Conservation (phyloP, 2,797 vertebrate genomes). For the Enoplosus armatus region DNA sequence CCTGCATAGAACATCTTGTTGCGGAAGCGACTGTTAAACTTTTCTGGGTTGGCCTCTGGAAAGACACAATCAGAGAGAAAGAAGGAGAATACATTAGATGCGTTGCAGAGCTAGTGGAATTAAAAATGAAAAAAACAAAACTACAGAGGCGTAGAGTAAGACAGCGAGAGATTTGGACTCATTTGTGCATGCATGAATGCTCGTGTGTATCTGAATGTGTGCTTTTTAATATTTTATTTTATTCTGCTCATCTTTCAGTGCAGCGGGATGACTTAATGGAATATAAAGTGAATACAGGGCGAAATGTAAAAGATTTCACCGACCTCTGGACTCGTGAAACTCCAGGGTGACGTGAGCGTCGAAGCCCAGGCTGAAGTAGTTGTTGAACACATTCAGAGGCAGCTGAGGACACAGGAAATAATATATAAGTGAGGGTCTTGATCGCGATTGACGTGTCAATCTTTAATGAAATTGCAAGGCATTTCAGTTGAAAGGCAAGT, state of each 20-base stretch:
- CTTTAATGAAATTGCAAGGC: neutral
- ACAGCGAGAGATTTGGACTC: constrained; percentile 1
- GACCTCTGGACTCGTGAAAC: constrained; percentile 99
- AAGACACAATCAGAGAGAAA: constrained; percentile 35
- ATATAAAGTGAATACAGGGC: neutral
- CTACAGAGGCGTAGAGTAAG: neutral
- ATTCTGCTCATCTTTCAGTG: constrained; percentile 22
- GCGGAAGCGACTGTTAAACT: constrained; percentile 99
- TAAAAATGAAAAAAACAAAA: constrained; percentile 9
- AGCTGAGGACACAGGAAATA: constrained; percentile 85
- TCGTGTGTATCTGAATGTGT: neutral
- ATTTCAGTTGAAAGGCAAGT: neutral
- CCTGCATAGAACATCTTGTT: constrained; percentile 99
- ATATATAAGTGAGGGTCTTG: neutral
- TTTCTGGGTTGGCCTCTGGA: constrained; percentile 99
- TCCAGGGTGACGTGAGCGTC: constrained; percentile 98
- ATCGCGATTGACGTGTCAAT: no score
- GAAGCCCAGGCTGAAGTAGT: constrained; percentile 99
- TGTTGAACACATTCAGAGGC: constrained; percentile 98
- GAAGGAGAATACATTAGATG: constrained; percentile 23
- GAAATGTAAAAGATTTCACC: constrained; percentile 30
- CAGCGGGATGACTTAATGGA: constrained; percentile 23
- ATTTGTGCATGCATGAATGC: neutral
- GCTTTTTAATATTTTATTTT: constrained; percentile 28
- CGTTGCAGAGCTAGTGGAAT: neutral